Conservation (phyloP, 64 coral and sea anemone species). For the Hydrozoanthus tunicans region DNA sequence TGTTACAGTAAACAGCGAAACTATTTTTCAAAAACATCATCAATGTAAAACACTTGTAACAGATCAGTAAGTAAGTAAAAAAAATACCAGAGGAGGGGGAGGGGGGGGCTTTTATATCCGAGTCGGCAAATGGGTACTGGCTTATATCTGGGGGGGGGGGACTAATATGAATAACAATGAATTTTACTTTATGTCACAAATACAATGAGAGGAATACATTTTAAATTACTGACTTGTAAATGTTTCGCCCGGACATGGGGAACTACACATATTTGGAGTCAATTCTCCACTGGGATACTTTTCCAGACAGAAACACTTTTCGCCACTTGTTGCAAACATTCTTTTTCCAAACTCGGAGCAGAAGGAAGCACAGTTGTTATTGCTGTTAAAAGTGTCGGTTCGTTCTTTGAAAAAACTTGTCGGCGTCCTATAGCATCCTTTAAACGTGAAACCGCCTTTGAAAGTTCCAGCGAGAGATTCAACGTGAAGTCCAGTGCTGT, state of each 20-base stretch:
- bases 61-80: too few relatives aligned
- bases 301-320: constrained; percentile 22
- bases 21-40: too few relatives aligned
- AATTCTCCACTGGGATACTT: background rate
- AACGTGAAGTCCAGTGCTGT: background rate
- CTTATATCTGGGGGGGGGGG: too few relatives aligned
- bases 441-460: background rate
- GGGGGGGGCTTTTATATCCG: too few relatives aligned
- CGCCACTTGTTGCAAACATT: background rate
- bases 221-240: too few relatives aligned
- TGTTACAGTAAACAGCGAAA: too few relatives aligned
- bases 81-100: too few relatives aligned
- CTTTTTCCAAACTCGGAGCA: constrained; percentile 29
- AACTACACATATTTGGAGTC: background rate
- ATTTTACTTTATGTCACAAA: too few relatives aligned
- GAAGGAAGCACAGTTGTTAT: constrained; percentile 29
- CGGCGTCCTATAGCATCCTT: background rate
- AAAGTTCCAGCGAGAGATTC: background rate
- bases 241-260: background rate
- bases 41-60: too few relatives aligned
- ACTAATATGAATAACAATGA: too few relatives aligned
- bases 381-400: constrained; percentile 7
- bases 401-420: constrained; percentile 1
- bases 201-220: too few relatives aligned
- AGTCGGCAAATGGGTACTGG: too few relatives aligned